Evolutionary conservation across 2,113 vertebrate species (phyloP).

Genomic region (Eurystomus gularis): DNA sequence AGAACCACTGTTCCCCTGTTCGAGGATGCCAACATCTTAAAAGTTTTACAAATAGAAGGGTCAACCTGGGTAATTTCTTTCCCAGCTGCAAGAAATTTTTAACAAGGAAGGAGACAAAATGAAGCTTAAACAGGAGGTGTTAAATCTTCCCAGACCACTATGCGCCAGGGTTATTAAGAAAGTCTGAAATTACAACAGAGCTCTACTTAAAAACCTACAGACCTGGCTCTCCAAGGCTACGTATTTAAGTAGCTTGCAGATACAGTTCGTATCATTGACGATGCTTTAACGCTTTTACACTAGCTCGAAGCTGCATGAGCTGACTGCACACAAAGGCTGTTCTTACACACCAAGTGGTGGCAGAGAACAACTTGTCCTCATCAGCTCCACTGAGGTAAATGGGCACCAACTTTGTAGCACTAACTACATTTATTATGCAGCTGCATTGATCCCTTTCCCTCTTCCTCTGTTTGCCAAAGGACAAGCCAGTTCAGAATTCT

Average conservation of each 20-base stretch:
- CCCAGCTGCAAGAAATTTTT: neutral
- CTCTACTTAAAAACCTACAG: neutral
- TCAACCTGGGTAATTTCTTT: neutral
- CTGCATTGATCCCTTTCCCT: neutral
- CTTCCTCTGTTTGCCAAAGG: neutral
- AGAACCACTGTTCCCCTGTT: neutral
- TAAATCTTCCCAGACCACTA: neutral
- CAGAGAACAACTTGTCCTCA: neutral
- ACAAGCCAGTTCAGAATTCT: neutral
- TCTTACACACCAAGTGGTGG: neutral
- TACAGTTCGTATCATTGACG: neutral
- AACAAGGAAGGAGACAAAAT: neutral
- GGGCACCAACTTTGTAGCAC: neutral
- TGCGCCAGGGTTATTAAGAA: neutral
- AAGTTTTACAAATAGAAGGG: neutral
- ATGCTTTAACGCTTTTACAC: neutral
- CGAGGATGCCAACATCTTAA: neutral
- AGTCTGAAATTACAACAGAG: neutral
- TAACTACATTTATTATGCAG: neutral
- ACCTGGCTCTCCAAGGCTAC: neutral
- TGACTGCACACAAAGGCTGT: neutral
- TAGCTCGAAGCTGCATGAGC: neutral
- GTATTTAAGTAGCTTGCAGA: neutral
- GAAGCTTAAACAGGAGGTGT: neutral
- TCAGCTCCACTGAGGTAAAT: rapidly evolving